Conservation (phyloP, 37 sponge, comb jelly and placozoan genomes). For the Cliona cf. orientalis region DNA sequence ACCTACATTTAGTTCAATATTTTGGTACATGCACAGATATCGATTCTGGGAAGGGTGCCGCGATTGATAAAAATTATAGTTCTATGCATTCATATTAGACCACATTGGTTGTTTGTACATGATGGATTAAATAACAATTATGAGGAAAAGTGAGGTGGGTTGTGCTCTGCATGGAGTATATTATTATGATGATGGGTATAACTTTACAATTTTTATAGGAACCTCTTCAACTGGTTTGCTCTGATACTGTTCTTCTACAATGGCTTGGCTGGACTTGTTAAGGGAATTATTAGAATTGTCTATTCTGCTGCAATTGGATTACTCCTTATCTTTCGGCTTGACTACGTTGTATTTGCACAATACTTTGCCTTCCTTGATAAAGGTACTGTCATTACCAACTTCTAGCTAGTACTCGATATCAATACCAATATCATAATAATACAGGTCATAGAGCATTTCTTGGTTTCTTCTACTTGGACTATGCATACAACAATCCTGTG, state of each 20-base stretch:
- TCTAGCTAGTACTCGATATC: neutral
- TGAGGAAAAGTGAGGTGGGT: too few species aligned
- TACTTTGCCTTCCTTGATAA: neutral
- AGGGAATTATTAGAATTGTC: neutral
- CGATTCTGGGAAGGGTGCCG: too few species aligned
- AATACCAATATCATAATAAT: neutral
- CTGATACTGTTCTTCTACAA: conserved; percentile 20
- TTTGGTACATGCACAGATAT: too few species aligned
- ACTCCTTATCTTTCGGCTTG: conserved; percentile 20
- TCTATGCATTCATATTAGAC: too few species aligned
- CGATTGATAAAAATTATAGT: too few species aligned
- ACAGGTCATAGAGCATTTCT: conserved; percentile 44
- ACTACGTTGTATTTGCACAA: neutral
- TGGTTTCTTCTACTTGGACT: conserved; percentile 39
- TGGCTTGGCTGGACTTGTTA: conserved; percentile 15
- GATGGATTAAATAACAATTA: too few species aligned
- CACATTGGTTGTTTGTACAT: too few species aligned
- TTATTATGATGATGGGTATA: too few species aligned
- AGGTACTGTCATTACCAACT: neutral
- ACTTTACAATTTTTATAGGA: neutral
- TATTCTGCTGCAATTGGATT: neutral
- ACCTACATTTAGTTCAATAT: too few species aligned
- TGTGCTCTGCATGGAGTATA: too few species aligned
- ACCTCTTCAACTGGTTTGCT: conserved; percentile 30
- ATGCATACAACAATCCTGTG: conserved; percentile 49